Conservation (phyloP, 2,797 vertebrate genomes). For the Benthosema pterotum region DNA sequence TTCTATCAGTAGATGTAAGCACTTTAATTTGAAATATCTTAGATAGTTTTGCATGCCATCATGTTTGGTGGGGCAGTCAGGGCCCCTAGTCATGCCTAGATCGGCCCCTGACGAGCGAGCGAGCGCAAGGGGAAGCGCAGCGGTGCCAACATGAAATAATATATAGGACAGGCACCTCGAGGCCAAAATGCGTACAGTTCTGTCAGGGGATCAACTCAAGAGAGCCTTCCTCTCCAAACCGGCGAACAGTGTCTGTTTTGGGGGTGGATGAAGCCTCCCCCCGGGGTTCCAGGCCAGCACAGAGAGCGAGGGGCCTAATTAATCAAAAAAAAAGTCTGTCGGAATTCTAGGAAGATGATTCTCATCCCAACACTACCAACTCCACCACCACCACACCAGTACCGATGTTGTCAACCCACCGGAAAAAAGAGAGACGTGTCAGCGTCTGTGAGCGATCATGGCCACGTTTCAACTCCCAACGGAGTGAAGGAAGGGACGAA, state of each 20-base stretch:
- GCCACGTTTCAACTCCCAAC: background rate
- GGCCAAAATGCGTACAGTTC: constrained; percentile 40
- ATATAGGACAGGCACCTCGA: constrained; percentile 69
- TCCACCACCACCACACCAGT: constrained; percentile 18
- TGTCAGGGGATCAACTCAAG: constrained; percentile 51
- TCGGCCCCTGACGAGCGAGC: too few species aligned
- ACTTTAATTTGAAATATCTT: too few species aligned
- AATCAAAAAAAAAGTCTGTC: constrained; percentile 62
- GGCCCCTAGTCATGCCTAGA: too few species aligned
- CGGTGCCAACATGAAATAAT: constrained; percentile 50
- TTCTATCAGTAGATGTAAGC: too few species aligned
- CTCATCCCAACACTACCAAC: background rate
- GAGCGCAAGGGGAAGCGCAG: too few species aligned
- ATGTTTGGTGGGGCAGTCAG: too few species aligned
- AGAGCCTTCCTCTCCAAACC: constrained; percentile 25
- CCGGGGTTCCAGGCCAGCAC: constrained; percentile 37
- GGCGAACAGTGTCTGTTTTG: too few species aligned
- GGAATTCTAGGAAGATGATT: constrained; percentile 36
- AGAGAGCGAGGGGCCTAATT: constrained; percentile 56
- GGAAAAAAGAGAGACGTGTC: constrained; percentile 37
- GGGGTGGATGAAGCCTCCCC: constrained; percentile 40
- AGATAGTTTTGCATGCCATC: too few species aligned
- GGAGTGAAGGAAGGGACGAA: constrained; percentile 26
- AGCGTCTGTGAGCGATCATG: constrained; percentile 26
- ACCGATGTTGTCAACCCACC: too few species aligned